Percentiles rank a stretch among this genome's conserved stretches.
phyloP scores from a whole-genome alignment of 2,113 vertebrate genomes.

The Delphinus delphis region DNA sequence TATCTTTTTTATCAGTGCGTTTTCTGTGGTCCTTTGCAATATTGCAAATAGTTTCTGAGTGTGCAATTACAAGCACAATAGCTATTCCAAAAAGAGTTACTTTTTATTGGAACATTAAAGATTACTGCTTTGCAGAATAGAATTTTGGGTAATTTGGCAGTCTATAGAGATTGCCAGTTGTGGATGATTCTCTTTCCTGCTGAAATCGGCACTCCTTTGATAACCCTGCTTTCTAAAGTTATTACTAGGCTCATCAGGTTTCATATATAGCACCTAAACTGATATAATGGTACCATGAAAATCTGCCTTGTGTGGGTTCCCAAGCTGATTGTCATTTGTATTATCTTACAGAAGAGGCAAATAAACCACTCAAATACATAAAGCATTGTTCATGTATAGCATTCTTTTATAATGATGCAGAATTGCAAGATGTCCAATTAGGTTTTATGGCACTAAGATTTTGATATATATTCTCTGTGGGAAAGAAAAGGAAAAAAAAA shows the following conservation, averaged over 20 bases:
- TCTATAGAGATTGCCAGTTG: conserved; percentile 64
- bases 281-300: conserved; percentile 60
- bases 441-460: conserved; percentile 37
- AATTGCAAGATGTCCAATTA: conserved; percentile 55
- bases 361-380: conserved; percentile 12
- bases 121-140: conserved; percentile 71
- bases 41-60: conserved; percentile 63
- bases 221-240: conserved; percentile 44
- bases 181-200: conserved; percentile 64
- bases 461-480: conserved; percentile 63
- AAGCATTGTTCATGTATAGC: conserved; percentile 2
- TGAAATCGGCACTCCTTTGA: conserved; percentile 74
- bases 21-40: conserved; percentile 49
- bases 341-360: conserved; percentile 52
- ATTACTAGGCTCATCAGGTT: conserved; percentile 53
- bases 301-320: conserved; percentile 48
- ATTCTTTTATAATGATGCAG: conserved; percentile 41
- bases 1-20: conserved; percentile 46
- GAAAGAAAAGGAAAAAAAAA: neutral
- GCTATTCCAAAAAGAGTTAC: conserved; percentile 70
- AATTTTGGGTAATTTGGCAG: conserved; percentile 71
- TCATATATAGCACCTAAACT: conserved; percentile 43
- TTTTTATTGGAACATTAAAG: conserved; percentile 79
- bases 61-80: conserved; percentile 70
- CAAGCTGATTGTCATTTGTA: conserved; percentile 56